These are phyloP conservation scores for Sarcophilus harrisii DNA, from an alignment of 2,797 vertebrate genomes.

Conservation along the genomic window DNA sequence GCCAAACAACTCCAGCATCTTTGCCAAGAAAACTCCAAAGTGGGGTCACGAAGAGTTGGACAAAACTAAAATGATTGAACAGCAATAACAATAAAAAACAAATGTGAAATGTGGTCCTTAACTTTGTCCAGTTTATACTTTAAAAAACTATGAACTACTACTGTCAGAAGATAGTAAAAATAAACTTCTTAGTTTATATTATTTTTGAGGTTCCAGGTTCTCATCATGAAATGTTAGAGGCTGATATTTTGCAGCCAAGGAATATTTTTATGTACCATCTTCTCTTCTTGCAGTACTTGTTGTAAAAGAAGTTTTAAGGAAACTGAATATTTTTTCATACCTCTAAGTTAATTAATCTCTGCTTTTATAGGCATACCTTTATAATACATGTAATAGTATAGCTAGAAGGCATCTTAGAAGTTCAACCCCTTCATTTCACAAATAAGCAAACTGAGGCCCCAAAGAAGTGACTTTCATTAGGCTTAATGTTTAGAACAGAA, in stretches of 20 bases:
- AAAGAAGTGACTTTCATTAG: neutral
- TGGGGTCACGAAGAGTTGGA: neutral
- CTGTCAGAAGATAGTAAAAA: conserved; percentile 27
- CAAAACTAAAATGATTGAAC: neutral
- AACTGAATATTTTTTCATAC: conserved; percentile 33
- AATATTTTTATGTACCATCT: conserved; percentile 41
- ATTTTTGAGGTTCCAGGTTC: conserved; percentile 50
- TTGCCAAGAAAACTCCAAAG: neutral
- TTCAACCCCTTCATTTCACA: conserved; percentile 21
- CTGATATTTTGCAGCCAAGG: conserved; percentile 40
- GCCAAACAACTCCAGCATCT: neutral
- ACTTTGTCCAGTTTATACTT: conserved; percentile 40
- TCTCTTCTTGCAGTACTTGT: conserved; percentile 43
- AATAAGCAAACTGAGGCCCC: conserved; percentile 26
- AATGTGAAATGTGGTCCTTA: neutral
- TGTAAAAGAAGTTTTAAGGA: conserved; percentile 33
- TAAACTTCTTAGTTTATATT: conserved; percentile 18
- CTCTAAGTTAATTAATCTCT: conserved; percentile 19
- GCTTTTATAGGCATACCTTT: conserved; percentile 38
- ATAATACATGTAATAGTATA: conserved; percentile 32
- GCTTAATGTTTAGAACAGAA: conserved; percentile 23
- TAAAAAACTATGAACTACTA: conserved; percentile 34
- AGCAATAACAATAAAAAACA: neutral
- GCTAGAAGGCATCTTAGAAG: neutral
- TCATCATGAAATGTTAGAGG: conserved; percentile 37